These are phyloP conservation scores for Drosophila tani DNA, from an alignment of 1,140 invertebrate genomes.

Conservation along the genomic window DNA sequence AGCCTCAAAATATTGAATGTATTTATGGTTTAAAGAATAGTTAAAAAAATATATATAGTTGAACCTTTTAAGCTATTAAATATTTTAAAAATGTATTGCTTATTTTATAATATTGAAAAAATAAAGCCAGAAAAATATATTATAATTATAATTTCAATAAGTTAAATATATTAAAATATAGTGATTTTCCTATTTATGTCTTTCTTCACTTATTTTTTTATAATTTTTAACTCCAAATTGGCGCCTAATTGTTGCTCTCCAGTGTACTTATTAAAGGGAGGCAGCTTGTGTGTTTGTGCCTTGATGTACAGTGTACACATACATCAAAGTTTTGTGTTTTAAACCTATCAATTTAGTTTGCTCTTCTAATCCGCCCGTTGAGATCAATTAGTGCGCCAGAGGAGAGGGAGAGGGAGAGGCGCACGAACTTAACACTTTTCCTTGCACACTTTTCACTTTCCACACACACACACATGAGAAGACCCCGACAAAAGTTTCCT, in stretches of 20 bases:
- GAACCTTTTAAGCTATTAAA: background rate
- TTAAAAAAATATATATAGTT: background rate
- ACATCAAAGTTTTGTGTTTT: slow-evolving; percentile 64
- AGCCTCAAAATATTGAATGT: background rate
- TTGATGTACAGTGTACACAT: slow-evolving; percentile 23
- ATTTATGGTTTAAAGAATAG: background rate
- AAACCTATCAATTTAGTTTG: slow-evolving; percentile 71
- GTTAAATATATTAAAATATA: too few species aligned
- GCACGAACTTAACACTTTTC: slow-evolving; percentile 43
- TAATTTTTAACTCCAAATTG: too few species aligned
- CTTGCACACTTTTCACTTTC: slow-evolving; percentile 15
- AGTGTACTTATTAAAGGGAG: background rate
- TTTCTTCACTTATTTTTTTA: too few species aligned
- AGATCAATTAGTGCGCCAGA: slow-evolving; percentile 70
- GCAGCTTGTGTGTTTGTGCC: slow-evolving; percentile 1
- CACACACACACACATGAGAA: background rate
- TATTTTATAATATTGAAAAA: background rate
- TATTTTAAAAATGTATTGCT: background rate
- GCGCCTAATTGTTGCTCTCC: too few species aligned
- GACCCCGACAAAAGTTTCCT: slow-evolving; percentile 18
- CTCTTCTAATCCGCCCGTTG: slow-evolving; percentile 65
- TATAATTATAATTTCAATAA: too few species aligned
- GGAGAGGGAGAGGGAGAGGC: slow-evolving; percentile 18
- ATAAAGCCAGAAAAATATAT: background rate
- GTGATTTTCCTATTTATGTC: too few species aligned